Percentiles rank a stretch among this genome's conserved stretches.
Conservation (phyloP, 2,797 vertebrate genomes). For the Hapalemur alaotrensis region DNA sequence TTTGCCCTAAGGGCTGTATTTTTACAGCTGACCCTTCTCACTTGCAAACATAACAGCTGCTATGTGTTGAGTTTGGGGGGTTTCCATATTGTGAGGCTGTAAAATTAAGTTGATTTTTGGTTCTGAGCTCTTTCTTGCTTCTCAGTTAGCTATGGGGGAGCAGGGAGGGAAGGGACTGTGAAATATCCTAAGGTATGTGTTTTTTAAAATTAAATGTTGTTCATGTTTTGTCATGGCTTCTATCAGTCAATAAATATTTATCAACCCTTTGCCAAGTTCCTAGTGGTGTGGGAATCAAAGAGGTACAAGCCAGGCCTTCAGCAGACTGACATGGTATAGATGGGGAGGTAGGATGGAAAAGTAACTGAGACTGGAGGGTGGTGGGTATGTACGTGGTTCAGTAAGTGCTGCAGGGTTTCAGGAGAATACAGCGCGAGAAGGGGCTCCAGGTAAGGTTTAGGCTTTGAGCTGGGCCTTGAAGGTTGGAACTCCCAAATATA, state of each 20-base stretch:
- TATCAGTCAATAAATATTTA: not conserved
- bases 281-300: not conserved
- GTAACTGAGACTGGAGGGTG: not conserved
- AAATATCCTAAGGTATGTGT: not conserved
- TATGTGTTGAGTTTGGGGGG: slow-evolving; percentile 64
- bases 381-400: accelerated
- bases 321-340: no score
- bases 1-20: slow-evolving; percentile 48
- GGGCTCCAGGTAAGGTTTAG: not conserved
- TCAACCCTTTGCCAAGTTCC: not conserved
- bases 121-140: slow-evolving; percentile 42
- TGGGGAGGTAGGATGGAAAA: not conserved
- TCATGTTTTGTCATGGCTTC: not conserved
- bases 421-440: not conserved
- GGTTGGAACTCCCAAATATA: not conserved
- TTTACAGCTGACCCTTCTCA: slow-evolving; percentile 72
- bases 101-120: slow-evolving; percentile 53
- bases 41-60: slow-evolving; percentile 58
- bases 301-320: not conserved
- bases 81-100: slow-evolving; percentile 62
- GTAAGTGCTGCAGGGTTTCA: not conserved
- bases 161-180: not conserved
- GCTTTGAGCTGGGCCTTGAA: not conserved
- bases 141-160: not conserved
- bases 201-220: not conserved